Conservation (phyloP, 2,888 invertebrate genomes). For the Operophtera brumata region DNA sequence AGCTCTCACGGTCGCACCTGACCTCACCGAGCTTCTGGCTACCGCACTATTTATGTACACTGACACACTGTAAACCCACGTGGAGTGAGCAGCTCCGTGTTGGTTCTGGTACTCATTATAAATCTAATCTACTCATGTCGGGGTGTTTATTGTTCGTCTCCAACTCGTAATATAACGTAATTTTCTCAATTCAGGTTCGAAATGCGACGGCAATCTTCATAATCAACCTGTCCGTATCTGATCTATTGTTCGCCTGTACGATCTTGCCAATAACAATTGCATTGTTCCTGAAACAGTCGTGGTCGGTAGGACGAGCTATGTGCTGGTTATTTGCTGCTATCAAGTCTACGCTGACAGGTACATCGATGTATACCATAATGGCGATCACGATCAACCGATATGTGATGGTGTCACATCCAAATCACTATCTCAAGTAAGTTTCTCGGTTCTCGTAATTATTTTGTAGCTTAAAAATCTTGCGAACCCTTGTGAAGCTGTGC, state of each 20-base stretch:
- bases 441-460: too few relatives aligned
- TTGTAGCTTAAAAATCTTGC: too few relatives aligned
- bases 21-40: too few relatives aligned
- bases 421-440: conserved; percentile 22
- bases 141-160: too few relatives aligned
- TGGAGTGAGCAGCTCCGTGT: too few relatives aligned
- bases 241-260: conserved; percentile 18
- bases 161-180: too few relatives aligned
- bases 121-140: too few relatives aligned
- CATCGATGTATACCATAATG: conserved; percentile 14
- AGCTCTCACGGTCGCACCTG: too few relatives aligned
- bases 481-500: too few relatives aligned
- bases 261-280: conserved; percentile 16
- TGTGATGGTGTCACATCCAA: conserved; percentile 27
- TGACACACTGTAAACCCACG: too few relatives aligned
- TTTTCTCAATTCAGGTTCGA: conserved; percentile 18
- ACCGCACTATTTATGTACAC: too few relatives aligned
- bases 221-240: conserved; percentile 23
- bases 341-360: conserved; percentile 10
- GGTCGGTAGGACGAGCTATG: conserved; percentile 18
- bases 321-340: conserved; percentile 19
- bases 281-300: conserved; percentile 14
- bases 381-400: conserved; percentile 29
- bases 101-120: too few relatives aligned
- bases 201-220: conserved; percentile 32